phyloP scores from a whole-genome alignment of 2,888 invertebrate species.

The Caenorhabditis drosophilae region DNA sequence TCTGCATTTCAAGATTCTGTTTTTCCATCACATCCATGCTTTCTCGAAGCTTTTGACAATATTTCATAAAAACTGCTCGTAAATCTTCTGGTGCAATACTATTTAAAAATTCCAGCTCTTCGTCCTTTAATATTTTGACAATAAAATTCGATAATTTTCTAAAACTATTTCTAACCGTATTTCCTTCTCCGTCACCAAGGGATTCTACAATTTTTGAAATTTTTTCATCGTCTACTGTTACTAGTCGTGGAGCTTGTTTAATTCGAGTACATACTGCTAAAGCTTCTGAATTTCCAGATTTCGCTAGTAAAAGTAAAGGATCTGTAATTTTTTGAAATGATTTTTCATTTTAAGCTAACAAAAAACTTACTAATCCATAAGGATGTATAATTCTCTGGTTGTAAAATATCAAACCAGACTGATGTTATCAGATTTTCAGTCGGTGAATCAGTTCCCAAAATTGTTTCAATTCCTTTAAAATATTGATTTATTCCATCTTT shows the following conservation, averaged over 20 bases:
- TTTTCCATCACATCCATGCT: slow-evolving; percentile 34
- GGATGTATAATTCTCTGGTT: slow-evolving; percentile 51
- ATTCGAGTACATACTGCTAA: slow-evolving; percentile 22
- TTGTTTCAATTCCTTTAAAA: slow-evolving; percentile 50
- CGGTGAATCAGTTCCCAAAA: slow-evolving; percentile 65
- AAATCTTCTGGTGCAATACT: slow-evolving; percentile 54
- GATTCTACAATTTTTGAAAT: slow-evolving; percentile 39
- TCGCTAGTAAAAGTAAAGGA: slow-evolving; percentile 57
- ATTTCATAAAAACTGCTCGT: slow-evolving; percentile 53
- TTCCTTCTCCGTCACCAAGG: slow-evolving; percentile 17
- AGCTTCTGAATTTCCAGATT: slow-evolving; percentile 38
- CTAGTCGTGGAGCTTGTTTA: slow-evolving; percentile 41
- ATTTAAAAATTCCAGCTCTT: slow-evolving; percentile 4
- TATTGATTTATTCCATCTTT: background rate
- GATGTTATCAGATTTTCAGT: slow-evolving; percentile 61
- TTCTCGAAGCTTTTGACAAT: slow-evolving; percentile 34
- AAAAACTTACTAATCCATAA: slow-evolving; percentile 56
- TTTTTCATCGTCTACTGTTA: slow-evolving; percentile 49
- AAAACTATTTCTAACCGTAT: slow-evolving; percentile 6
- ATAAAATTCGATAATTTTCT: background rate
- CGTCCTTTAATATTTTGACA: slow-evolving; percentile 1
- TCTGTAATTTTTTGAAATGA: slow-evolving; percentile 41
- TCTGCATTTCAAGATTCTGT: slow-evolving; percentile 47
- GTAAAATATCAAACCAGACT: slow-evolving; percentile 57
- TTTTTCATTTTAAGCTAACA: slow-evolving; percentile 3